phyloP scores from a whole-genome alignment of 2,113 vertebrate species.

The Chloropsis hardwickii region DNA sequence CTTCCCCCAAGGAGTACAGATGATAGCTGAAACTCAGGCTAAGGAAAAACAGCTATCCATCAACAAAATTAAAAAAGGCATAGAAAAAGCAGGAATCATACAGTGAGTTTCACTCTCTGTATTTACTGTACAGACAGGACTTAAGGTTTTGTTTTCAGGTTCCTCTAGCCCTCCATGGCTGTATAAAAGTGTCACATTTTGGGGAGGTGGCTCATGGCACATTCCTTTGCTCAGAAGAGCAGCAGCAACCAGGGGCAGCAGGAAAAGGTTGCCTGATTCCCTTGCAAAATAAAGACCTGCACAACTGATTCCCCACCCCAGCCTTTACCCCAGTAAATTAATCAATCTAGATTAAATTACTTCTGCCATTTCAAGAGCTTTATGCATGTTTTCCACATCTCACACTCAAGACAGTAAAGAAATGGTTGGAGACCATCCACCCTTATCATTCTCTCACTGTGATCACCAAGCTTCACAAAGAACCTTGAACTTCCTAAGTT shows the following conservation, averaged over 20 bases:
- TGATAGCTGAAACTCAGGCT: not conserved
- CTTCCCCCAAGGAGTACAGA: not conserved
- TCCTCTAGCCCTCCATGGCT: not conserved
- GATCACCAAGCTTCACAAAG: not conserved
- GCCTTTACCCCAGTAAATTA: not conserved
- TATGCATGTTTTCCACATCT: not conserved
- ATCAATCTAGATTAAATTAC: not conserved
- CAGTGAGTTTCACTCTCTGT: not conserved
- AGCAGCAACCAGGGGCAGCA: not conserved
- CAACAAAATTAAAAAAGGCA: not conserved
- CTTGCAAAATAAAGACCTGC: not conserved
- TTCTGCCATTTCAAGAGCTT: not conserved
- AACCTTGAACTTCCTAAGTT: not conserved
- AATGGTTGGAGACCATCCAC: not conserved
- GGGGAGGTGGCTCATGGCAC: not conserved
- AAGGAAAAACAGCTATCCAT: not conserved
- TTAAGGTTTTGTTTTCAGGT: not conserved
- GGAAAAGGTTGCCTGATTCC: accelerated
- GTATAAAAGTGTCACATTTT: not conserved
- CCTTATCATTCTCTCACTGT: accelerated
- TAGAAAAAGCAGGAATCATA: not conserved
- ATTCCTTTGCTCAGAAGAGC: accelerated
- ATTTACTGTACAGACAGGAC: not conserved
- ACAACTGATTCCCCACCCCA: not conserved
- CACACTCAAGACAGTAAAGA: not conserved